A percentile compares a stretch with the other conserved stretches of the same genome.
These are phyloP conservation scores for Potamilus streckersoni DNA, from an alignment of 1,140 invertebrate genomes.

Conservation along the genomic window DNA sequence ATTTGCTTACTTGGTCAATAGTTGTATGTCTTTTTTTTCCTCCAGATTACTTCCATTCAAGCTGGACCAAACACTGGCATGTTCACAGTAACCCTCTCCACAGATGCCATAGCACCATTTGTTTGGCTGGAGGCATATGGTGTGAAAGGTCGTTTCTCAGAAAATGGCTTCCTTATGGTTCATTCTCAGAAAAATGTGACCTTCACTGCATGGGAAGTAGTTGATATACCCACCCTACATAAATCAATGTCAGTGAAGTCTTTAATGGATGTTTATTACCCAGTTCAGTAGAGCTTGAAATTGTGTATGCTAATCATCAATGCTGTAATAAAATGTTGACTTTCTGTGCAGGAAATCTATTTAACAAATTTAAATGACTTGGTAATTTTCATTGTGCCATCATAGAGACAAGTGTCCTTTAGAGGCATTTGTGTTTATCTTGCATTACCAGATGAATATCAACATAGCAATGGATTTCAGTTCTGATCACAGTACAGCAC, in stretches of 20 bases:
- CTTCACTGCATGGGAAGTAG: constrained; percentile 58
- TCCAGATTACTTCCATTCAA: constrained; percentile 28
- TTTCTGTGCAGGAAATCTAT: too few species aligned
- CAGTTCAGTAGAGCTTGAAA: too few species aligned
- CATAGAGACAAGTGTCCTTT: too few species aligned
- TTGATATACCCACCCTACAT: constrained; percentile 38
- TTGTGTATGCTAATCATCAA: too few species aligned
- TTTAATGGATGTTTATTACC: constrained; percentile 55
- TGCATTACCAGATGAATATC: too few species aligned
- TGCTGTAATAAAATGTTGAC: too few species aligned
- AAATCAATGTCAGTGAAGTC: constrained; percentile 54
- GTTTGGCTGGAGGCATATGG: constrained; percentile 74
- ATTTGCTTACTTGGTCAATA: background rate
- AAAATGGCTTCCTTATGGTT: constrained; percentile 75
- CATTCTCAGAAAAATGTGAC: constrained; percentile 40
- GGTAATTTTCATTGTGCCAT: too few species aligned
- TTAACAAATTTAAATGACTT: too few species aligned
- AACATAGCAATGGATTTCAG: too few species aligned
- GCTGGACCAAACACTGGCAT: constrained; percentile 3
- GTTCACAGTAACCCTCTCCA: constrained; percentile 62
- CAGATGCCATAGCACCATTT: constrained; percentile 73
- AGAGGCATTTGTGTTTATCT: too few species aligned
- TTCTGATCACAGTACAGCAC: too few species aligned
- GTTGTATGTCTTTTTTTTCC: constrained; percentile 12
- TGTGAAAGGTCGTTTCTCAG: constrained; percentile 72